These are phyloP conservation scores for Chrysaora quinquecirrha DNA, from an alignment of 30 jellyfish, hydroid and myxozoan genomes.

Conservation along the genomic window DNA sequence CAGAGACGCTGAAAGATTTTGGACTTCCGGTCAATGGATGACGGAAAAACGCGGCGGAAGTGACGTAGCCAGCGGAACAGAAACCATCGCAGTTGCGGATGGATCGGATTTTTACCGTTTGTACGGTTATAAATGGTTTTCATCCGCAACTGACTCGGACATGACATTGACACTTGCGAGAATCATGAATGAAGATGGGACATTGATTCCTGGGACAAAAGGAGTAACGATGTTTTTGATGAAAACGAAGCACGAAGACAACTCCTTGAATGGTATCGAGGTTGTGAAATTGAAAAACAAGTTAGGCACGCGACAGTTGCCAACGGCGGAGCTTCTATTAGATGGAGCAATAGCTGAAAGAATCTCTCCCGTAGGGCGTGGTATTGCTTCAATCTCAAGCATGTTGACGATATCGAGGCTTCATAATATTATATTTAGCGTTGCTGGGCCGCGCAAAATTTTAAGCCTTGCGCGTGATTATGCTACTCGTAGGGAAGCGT, in stretches of 20 bases:
- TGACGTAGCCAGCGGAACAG: slow-evolving; percentile 86
- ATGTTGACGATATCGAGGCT: slow-evolving; percentile 87
- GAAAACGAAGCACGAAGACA: slow-evolving; percentile 68
- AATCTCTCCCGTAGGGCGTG: slow-evolving; percentile 83
- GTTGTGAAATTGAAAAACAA: slow-evolving; percentile 81
- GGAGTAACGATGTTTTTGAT: slow-evolving; percentile 78
- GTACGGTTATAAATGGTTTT: slow-evolving; percentile 89
- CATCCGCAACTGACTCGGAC: slow-evolving; percentile 94
- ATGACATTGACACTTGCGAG: slow-evolving; percentile 83
- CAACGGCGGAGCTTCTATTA: slow-evolving; percentile 84
- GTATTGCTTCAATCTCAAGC: slow-evolving; percentile 77
- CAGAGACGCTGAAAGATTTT: slow-evolving; percentile 65
- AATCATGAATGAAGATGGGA: slow-evolving; percentile 53
- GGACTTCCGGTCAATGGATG: slow-evolving; percentile 99
- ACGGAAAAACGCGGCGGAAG: slow-evolving; percentile 95
- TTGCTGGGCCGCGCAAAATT: slow-evolving; percentile 79
- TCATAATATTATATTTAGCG: slow-evolving; percentile 75
- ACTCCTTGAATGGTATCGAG: slow-evolving; percentile 73
- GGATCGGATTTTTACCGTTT: slow-evolving; percentile 20
- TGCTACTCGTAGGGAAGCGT: slow-evolving; percentile 79
- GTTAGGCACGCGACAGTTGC: slow-evolving; percentile 91
- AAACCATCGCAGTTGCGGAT: slow-evolving; percentile 70
- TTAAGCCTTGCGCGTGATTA: slow-evolving; percentile 66
- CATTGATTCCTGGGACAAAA: slow-evolving; percentile 52
- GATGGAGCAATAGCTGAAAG: slow-evolving; percentile 76